These are phyloP conservation scores for Seriola dumerili DNA, from an alignment of 2,113 vertebrate species.

Conservation along the genomic window DNA sequence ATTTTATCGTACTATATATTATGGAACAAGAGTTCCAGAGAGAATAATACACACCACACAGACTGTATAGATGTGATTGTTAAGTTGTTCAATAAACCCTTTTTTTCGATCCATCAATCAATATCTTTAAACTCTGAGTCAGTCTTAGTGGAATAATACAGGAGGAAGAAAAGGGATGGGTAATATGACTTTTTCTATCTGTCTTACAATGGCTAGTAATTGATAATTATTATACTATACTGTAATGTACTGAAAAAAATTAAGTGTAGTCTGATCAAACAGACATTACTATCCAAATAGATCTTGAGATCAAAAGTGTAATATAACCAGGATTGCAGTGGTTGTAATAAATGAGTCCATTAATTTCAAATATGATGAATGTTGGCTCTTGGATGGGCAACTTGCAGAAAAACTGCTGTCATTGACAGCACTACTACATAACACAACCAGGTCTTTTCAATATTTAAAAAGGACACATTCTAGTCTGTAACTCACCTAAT, in stretches of 20 bases:
- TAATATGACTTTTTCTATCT: not conserved
- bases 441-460: slow-evolving; percentile 40
- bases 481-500: slow-evolving; percentile 55
- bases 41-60: not conserved
- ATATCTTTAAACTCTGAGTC: not conserved
- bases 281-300: slow-evolving; percentile 9
- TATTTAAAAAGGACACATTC: slow-evolving; percentile 62
- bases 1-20: not conserved
- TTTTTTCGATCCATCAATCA: not conserved
- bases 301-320: slow-evolving; percentile 6
- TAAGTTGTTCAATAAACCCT: not conserved
- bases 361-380: slow-evolving; percentile 50
- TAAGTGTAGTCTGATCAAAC: slow-evolving; percentile 19
- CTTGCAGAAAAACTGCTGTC: slow-evolving; percentile 37
- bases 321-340: slow-evolving; percentile 2
- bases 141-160: too few relatives aligned
- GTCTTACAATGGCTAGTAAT: not conserved
- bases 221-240: not conserved
- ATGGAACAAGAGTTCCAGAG: not conserved
- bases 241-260: not conserved
- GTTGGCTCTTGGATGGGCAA: slow-evolving; percentile 34
- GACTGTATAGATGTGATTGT: not conserved
- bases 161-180: not conserved
- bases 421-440: slow-evolving; percentile 39
- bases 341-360: slow-evolving; percentile 36